Percentiles rank a stretch among this genome's conserved stretches.
These are phyloP conservation scores for Phylloscopus whistleri DNA, from an alignment of 2,113 vertebrate species.

Conservation along the genomic window DNA sequence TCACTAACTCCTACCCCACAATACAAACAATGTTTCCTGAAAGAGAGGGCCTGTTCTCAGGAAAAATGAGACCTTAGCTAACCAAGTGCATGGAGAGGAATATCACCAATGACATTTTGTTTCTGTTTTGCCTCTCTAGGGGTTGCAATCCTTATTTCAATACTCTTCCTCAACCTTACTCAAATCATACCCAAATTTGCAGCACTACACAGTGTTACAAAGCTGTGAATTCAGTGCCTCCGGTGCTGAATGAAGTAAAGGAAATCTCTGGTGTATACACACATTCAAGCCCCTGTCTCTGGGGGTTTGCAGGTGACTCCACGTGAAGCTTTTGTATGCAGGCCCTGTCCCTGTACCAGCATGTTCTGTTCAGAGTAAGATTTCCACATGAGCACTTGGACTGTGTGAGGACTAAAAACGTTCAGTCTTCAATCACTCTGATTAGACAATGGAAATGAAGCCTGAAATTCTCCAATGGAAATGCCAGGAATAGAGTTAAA, in stretches of 20 bases:
- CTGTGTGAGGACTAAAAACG: neutral
- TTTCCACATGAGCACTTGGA: neutral
- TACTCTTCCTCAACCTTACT: neutral
- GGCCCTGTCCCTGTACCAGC: neutral
- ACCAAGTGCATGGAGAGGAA: neutral
- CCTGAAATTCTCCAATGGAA: neutral
- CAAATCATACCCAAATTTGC: neutral
- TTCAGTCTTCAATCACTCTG: neutral
- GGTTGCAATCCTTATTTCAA: neutral
- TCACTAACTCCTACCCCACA: neutral
- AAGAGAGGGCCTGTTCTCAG: neutral
- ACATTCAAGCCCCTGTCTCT: neutral
- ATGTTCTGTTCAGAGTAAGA: neutral
- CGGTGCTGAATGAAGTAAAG: neutral
- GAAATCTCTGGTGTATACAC: neutral
- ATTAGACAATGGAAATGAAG: neutral
- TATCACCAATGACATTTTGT: neutral
- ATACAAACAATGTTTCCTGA: neutral
- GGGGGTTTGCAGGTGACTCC: neutral
- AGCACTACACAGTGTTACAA: neutral
- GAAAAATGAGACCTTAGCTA: neutral
- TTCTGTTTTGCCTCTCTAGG: neutral
- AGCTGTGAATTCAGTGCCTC: neutral
- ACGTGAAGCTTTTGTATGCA: neutral
- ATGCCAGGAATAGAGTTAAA: neutral